These are phyloP conservation scores for Portunus trituberculatus DNA, from an alignment of 1,140 invertebrate species.

Conservation along the genomic window DNA sequence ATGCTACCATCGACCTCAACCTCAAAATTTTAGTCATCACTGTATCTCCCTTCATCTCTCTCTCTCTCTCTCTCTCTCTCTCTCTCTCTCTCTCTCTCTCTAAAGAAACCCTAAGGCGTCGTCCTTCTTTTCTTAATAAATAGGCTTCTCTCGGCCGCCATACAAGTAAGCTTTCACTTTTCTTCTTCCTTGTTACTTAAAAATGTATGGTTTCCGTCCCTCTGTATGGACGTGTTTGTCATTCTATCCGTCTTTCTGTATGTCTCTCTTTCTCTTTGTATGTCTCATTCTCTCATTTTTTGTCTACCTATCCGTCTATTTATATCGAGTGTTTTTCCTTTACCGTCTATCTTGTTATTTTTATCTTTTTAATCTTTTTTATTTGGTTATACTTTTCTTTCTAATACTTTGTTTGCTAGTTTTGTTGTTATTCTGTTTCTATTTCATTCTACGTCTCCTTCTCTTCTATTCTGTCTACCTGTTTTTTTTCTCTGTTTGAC, in stretches of 20 bases:
- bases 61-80: too few relatives aligned
- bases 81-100: too few relatives aligned
- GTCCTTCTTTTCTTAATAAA: too few relatives aligned
- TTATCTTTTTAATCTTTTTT: too few relatives aligned
- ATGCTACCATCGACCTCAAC: not conserved
- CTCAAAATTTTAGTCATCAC: not conserved
- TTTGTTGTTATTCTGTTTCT: not conserved
- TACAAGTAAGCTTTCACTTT: too few relatives aligned
- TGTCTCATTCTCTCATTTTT: not conserved
- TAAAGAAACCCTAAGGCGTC: too few relatives aligned
- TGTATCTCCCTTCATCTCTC: too few relatives aligned
- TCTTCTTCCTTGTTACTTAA: too few relatives aligned
- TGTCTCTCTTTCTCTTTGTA: not conserved
- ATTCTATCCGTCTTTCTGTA: too few relatives aligned
- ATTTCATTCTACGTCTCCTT: not conserved
- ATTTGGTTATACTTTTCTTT: not conserved
- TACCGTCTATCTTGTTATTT: too few relatives aligned
- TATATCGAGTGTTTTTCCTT: not conserved
- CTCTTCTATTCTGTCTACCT: not conserved
- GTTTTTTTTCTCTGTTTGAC: not conserved
- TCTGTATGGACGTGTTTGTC: not conserved
- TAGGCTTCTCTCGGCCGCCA: too few relatives aligned
- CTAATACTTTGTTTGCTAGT: not conserved
- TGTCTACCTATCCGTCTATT: not conserved
- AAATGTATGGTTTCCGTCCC: not conserved